Conservation (phyloP, 2,113 vertebrate species). For the Gymnobelideus leadbeateri region DNA sequence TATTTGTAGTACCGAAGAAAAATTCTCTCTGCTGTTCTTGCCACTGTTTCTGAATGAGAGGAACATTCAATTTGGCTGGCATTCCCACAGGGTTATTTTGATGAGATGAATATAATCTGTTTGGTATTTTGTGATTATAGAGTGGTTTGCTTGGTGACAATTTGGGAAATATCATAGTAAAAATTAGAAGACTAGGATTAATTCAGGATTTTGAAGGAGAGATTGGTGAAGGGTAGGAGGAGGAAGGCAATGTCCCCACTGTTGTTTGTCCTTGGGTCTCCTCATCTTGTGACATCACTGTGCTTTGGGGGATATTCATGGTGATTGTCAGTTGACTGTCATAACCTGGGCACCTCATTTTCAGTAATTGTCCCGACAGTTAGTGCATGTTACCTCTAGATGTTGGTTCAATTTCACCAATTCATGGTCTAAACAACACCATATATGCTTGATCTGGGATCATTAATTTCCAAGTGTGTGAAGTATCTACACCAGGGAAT, state of each 20-base stretch:
- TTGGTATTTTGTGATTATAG: background rate
- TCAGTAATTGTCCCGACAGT: background rate
- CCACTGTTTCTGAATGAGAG: background rate
- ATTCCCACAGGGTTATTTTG: background rate
- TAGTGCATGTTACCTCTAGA: background rate
- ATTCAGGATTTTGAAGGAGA: background rate
- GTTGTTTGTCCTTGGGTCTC: background rate
- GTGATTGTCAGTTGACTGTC: background rate
- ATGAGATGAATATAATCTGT: background rate
- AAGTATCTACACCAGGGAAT: background rate
- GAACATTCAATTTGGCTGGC: background rate
- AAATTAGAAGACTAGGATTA: background rate
- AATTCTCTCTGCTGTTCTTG: background rate
- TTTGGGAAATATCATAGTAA: background rate
- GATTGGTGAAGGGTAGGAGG: background rate
- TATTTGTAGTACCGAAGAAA: background rate
- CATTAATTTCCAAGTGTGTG: background rate
- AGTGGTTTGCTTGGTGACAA: background rate
- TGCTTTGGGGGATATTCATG: background rate
- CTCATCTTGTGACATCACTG: background rate
- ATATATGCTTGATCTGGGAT: background rate
- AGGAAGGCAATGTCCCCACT: background rate
- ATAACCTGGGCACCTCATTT: background rate
- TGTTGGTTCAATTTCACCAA: background rate
- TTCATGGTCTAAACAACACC: background rate